Conservation (phyloP, 2,888 invertebrate genomes). For the Eupithecia subfuscata region DNA sequence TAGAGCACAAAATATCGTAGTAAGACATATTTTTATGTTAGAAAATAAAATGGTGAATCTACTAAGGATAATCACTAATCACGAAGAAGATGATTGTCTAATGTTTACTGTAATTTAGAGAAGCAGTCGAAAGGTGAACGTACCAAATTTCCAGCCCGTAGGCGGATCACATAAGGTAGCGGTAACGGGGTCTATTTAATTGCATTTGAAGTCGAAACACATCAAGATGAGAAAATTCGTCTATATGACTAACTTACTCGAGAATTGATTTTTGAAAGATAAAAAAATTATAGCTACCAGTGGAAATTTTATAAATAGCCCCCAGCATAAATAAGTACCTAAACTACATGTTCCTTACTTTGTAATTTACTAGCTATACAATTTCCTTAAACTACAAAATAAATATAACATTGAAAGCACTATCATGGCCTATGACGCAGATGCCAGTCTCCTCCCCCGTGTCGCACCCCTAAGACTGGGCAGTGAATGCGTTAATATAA, state of each 20-base stretch:
- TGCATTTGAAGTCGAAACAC: constrained; percentile 1
- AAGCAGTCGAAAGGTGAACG: constrained; percentile 48
- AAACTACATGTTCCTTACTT: no score
- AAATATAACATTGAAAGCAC: not conserved
- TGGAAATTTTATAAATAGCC: no score
- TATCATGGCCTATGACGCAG: no score
- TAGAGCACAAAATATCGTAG: not conserved
- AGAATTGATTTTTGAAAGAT: not conserved
- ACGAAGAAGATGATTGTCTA: constrained; percentile 1
- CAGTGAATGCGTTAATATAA: no score
- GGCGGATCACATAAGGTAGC: constrained; percentile 46
- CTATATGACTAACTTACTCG: not conserved
- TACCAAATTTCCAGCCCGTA: constrained; percentile 48
- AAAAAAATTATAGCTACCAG: no score
- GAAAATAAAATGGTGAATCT: not conserved
- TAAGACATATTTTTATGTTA: not conserved
- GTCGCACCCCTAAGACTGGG: no score
- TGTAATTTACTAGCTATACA: no score
- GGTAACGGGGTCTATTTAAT: constrained; percentile 35
- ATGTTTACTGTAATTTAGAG: constrained; percentile 16
- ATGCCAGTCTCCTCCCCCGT: no score
- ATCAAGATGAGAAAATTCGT: not conserved
- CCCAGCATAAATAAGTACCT: no score
- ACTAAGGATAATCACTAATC: not conserved
- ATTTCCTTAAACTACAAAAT: no score